Percentiles rank a stretch among this genome's conserved stretches.
phyloP scores from a whole-genome alignment of 2,113 vertebrate species.

The Phylloscopus whistleri region DNA sequence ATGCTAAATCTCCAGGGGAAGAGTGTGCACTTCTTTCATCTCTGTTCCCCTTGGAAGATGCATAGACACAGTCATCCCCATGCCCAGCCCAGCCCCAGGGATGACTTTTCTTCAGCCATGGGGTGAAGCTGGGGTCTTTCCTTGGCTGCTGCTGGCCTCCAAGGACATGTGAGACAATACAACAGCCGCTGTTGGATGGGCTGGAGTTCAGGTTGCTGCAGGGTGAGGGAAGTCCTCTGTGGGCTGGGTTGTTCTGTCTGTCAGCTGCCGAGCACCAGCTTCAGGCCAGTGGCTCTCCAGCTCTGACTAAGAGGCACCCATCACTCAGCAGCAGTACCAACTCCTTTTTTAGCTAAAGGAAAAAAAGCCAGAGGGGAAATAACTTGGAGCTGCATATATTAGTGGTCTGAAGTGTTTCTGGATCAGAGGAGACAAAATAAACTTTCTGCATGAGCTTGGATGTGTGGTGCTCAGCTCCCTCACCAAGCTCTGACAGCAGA shows the following conservation, averaged over 20 bases:
- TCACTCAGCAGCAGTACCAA: neutral
- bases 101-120: neutral
- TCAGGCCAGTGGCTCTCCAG: neutral
- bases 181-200: neutral
- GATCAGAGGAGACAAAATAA: constrained; percentile 20
- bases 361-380: neutral
- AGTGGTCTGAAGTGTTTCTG: neutral
- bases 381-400: neutral
- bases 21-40: neutral
- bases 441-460: neutral
- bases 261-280: neutral
- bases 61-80: neutral
- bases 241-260: neutral
- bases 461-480: neutral
- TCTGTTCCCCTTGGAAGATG: neutral
- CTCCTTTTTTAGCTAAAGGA: neutral
- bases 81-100: neutral
- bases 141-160: neutral
- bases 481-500: neutral
- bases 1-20: neutral
- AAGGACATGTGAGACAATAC: accelerated
- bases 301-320: neutral
- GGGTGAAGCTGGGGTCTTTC: neutral
- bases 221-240: neutral
- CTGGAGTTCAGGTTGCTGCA: neutral